Evolutionary conservation across 2,113 vertebrate genomes (phyloP), one percentile per base, ranked within the genome.

Genomic region (Podilymbus podiceps): DNA sequence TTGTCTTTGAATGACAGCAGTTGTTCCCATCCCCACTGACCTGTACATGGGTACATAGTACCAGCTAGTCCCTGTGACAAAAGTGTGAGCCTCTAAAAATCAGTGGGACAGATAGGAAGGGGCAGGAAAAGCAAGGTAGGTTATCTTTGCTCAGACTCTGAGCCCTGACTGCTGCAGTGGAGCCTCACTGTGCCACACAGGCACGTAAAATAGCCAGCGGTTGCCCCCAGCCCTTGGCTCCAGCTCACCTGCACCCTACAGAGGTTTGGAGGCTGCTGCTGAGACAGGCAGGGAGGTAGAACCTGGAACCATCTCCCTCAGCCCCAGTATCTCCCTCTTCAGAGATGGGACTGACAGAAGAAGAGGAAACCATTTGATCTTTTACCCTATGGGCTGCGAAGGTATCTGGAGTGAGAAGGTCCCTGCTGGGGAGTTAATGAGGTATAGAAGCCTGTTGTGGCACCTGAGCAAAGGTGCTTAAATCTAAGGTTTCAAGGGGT

Each of bases 351-450:
- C 15, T 81, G 69, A 33, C 9, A 53, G 19, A 50, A 62, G 38
- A 12, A 5, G 15, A 56, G 19, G n/a, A 60, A 76, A 50, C 6
- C 0, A 0, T 31, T n/a, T 21, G 6, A 11, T n/a, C 15, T 59
- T 55, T 59, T 68, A 56, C 25, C 18, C 19, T 6, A 10, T 12
- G n/a, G 15, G 12, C 33, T 38, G 8, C 4, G 9, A 89, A 63
- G 24, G 10, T 21, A 12, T n/a, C 58, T 55, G 38, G 30, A 85
- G 8, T 2, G 14, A 79, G 35, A 33, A 46, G 11, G 9, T 64
- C 12, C 12, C 30, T 19, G 5, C 4, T 4, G 0, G 3, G 12
- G 17, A 90, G 27, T 18, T 42, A 42, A 9, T 11, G 31, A 68
- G 33, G 4, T n/a, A 21, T 46, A 60, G n/a, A 42, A 79, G 19